Evolutionary conservation across 2,888 invertebrate genomes (phyloP), one percentile per base, ranked within the genome.

Genomic region (Trichogramma evanescens): DNA sequence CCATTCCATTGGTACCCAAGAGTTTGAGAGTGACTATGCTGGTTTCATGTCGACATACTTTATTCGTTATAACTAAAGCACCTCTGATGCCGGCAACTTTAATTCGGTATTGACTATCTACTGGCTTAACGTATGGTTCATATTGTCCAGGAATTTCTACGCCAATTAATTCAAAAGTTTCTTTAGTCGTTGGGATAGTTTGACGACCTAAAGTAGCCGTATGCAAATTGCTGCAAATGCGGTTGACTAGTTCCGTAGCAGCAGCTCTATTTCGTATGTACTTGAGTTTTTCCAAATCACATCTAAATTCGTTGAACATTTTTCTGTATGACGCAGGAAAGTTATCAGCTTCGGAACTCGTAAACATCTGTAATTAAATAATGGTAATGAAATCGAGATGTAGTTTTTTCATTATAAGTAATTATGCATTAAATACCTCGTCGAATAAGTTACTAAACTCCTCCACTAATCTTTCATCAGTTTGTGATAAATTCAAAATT

Each of bases 81-180:
- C 82, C 78, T 53, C 82, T 81, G 73, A 90, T 86, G 62, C 84
- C 82, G 38, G 82, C 80, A 59, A 89, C 83, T 70, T 82, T 86
- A 0, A 84, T 79, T 71, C 88, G 87, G 66, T 84, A 81, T 54
- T 84, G 82, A 2, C 82, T 78, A 26, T 82, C 78, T 61, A 83
- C 68, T 2, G 89, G 88, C 66, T 81, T 80, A 43, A 70, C 72
- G 46, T 82, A 75, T 13, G 8, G n/a, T 38, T 76, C 77, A 71
- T 88, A 89, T 68, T 88, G 87, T 41, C 89, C 89, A 44, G 89
- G 89, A 64, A 89, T 80, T 78, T 89, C 88, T 42, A 87, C 70
- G 41, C 80, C 77, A 43, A 79, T 67, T 26, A 26, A 26, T 26
- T 26, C 26, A 26, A 26, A 26, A 26, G 26, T 26, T 1, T 26